Evolutionary conservation across 2,797 vertebrate genomes (phyloP), one percentile per base, ranked within the genome.

Genomic region (Pempheris klunzingeri): DNA sequence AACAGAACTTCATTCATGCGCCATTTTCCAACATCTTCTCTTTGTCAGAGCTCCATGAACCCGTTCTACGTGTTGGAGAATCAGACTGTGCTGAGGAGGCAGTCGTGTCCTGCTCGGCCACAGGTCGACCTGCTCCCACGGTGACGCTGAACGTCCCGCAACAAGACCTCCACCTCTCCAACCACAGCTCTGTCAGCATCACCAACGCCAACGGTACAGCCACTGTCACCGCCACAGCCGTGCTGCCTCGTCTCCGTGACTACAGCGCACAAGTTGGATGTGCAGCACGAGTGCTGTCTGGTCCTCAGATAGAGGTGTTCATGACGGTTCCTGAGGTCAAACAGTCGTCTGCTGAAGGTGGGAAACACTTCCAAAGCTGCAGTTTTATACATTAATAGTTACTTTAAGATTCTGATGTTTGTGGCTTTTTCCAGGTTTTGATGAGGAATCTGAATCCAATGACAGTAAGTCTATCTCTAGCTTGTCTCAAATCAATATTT

Each of bases 71-170:
- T 4, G 52, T 86, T n/a, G 20, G 8, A 59, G 20, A 18, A 0
- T 74, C 82, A 8, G 28, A 46, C 50, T 74, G 54, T 32, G 0
- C 62, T 71, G 80, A 10, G 12, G 70, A 69, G 52, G n/a, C 22
- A 2, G 2, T 44, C 0, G 80, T 90, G 53, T 83, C 78, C 71
- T 90, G 90, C 81, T 90, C 74, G 15, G 85, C 71, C 60, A 87
- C 86, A 46, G 81, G 71, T 57, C 85, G 60, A 55, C 83, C 88
- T 54, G 76, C 66, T 90, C 88, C 81, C 55, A 77, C 71, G 5
- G 71, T 90, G 0, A 82, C 59, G 0, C 50, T 88, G 39, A 63
- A 10, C 0, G 55, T 67, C 41, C 18, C 34, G 14, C 32, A 30
- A 6, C 58, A 4, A 18, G 6, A 36, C 64, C 39, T 63, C 38